Evolutionary conservation across 2,797 vertebrate species (phyloP).

Genomic region (Xiphophorus birchmanni): DNA sequence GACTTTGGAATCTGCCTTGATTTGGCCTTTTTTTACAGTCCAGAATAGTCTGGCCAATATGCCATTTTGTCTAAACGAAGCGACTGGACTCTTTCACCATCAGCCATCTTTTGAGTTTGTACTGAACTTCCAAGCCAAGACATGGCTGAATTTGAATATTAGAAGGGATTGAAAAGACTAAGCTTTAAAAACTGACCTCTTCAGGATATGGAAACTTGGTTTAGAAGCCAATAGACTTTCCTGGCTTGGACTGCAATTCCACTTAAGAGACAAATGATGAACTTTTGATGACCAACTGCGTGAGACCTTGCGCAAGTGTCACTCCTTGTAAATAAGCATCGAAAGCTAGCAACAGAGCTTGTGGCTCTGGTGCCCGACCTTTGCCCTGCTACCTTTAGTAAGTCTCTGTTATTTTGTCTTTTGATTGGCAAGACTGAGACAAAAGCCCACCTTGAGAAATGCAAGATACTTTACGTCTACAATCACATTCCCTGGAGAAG

Average conservation of each 20-base stretch:
- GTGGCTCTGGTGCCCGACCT: conserved; percentile 55
- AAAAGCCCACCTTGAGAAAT: conserved; percentile 40
- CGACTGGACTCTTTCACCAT: conserved; percentile 33
- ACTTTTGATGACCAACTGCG: conserved; percentile 51
- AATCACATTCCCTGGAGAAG: conserved; percentile 57
- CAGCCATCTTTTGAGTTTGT: conserved; percentile 69
- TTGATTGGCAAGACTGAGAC: conserved; percentile 46
- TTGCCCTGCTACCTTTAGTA: conserved; percentile 51
- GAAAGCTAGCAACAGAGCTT: conserved; percentile 46
- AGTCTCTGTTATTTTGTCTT: conserved; percentile 63
- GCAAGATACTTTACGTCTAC: conserved; percentile 59
- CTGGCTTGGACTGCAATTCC: conserved; percentile 40
- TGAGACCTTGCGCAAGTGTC: conserved; percentile 46
- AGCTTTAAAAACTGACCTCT: conserved; percentile 82
- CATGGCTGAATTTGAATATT: conserved; percentile 42
- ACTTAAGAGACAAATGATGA: conserved; percentile 36
- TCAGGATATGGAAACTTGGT: conserved; percentile 20
- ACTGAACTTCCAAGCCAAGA: conserved; percentile 64
- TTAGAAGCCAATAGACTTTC: conserved; percentile 42
- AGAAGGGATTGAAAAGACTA: conserved; percentile 70
- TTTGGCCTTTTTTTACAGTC: conserved; percentile 54
- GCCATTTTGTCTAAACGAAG: conserved; percentile 62
- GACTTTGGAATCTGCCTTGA: conserved; percentile 67
- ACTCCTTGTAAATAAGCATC: conserved; percentile 72
- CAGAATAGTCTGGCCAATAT: conserved; percentile 49